Evolutionary conservation across 2,113 vertebrate genomes (phyloP).

Genomic region (Xiphophorus hellerii): DNA sequence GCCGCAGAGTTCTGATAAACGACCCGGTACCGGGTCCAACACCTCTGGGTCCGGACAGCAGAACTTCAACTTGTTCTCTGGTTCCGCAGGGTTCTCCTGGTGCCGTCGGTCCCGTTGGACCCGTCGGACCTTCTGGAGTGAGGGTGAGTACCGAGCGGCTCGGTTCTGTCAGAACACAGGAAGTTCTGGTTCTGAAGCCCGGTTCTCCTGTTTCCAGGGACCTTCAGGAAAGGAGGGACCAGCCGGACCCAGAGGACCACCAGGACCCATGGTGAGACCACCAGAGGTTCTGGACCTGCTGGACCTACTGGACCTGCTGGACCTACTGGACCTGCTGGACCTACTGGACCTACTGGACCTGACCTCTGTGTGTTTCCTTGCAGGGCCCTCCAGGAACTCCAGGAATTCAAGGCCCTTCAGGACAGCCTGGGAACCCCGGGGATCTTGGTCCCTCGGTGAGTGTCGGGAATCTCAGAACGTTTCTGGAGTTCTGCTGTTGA

Average conservation of each 20-base stretch:
- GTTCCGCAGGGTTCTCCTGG: slow-evolving; percentile 87
- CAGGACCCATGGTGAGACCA: slow-evolving; percentile 87
- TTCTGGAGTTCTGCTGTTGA: neutral
- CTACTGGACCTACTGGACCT: too few species aligned
- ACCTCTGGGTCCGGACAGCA: neutral
- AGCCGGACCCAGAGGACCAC: slow-evolving; percentile 89
- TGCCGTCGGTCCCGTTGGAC: slow-evolving; percentile 84
- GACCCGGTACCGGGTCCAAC: neutral
- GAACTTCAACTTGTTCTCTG: slow-evolving; percentile 7
- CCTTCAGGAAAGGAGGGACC: slow-evolving; percentile 93
- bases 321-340: too few species aligned
- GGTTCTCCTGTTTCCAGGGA: slow-evolving; percentile 80
- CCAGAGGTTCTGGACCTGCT: too few species aligned
- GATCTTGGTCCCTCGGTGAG: slow-evolving; percentile 88
- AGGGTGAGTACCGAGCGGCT: slow-evolving; percentile 81
- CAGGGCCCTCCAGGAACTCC: slow-evolving; percentile 92
- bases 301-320: too few species aligned
- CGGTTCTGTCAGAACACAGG: neutral
- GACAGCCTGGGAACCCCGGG: slow-evolving; percentile 90
- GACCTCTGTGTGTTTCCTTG: slow-evolving; percentile 22
- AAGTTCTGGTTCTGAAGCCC: slow-evolving; percentile 13
- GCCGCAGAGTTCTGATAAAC: neutral
- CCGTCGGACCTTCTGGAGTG: slow-evolving; percentile 88
- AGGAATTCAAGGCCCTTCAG: slow-evolving; percentile 86
- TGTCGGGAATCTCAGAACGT: neutral